Evolutionary conservation across 2,888 invertebrate genomes (phyloP), one percentile per base, ranked within the genome.

Genomic region (Synanthedon myopaeformis): DNA sequence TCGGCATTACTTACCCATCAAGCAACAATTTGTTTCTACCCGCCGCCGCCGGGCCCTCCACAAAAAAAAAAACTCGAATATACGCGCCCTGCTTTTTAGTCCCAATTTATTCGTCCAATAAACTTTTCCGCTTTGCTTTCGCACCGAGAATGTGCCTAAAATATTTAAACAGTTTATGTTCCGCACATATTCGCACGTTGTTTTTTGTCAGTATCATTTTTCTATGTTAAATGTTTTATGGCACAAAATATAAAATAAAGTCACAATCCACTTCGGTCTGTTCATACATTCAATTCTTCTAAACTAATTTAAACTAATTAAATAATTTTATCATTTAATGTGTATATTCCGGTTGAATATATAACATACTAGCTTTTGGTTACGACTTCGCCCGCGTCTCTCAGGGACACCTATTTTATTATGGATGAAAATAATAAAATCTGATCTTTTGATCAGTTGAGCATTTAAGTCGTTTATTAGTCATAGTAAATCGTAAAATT

Each of bases 101-200:
- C 79, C 67, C 80, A 81, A 82, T 83, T 83, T 82, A 82, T 82
- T 76, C 75, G 74, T 66, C 76, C 76, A 82, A 82, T 82, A 81
- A 81, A 83, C 74, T 80, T 80, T 74, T 71, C 66, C 74, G 74
- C 72, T 72, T 73, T 79, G 76, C 78, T 79, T 79, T 78, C 71
- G 69, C 72, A 74, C 72, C 66, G 70, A 67, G 72, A 78, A 75
- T 79, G 72, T 70, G 74, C 66, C 70, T 79, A 71, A 79, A 82
- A 80, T 82, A 82, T 82, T 82, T 77, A 81, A 79, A 73, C 74
- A 74, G 74, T 76, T 80, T 80, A 80, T 79, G 73, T 72, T 71
- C 67, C 68, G 55, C 58, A 74, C 71, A 74, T 69, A 72, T 72
- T 65, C 70, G 69, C 70, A 68, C 66, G 67, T 69, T 72, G 69